Base-by-base conservation (phyloP, 2,888 invertebrate species). In the Zhuqinia jingwanae region DNA sequence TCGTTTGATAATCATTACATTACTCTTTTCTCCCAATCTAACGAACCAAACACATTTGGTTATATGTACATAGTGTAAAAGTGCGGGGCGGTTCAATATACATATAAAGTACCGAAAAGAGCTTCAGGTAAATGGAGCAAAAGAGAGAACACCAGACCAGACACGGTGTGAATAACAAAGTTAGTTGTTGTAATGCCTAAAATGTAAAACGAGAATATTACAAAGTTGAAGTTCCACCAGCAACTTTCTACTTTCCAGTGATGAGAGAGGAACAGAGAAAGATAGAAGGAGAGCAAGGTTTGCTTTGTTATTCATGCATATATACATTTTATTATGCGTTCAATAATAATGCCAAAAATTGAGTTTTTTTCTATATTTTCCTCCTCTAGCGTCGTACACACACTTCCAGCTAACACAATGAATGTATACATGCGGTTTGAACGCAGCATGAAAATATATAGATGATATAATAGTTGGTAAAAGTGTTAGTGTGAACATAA, bases 51-150 rank as follows among this genome's bases (percentile, higher is more conserved):
- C 70, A 70, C 50, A 50, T 22, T 70, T 25, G 70, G 47, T 70
- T 70, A 25, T 47, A 45, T 70, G 70, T 36, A 36, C 8, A 8
- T 36, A 8, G 3, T 3, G 36, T 36, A 8, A 36, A 6, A 8
- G 36, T 70, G 65, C 20, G 70, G 70, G 25, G 27, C 25, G 1
- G 5, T 36, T 3, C 3, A 36, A 36, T 8, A n/a, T n/a, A n/a
- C n/a, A n/a, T n/a, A 68, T 42, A 22, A 70, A 70, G 70, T 70
- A 42, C 70, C 70, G 47, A 70, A n/a, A 47, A 15, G 50, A 70
- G 25, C n/a, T 70, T 22, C 70, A 70, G 70, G 70, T 70, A 70
- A 70, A 70, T 50, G 70, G 70, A 70, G 47, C 70, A 70, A 70
- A 76, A 63, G 27, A 63, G 58, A 30, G 60, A 47, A 50, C 47